Percentiles rank a stretch among this genome's conserved stretches.
Conservation (phyloP, 2,888 invertebrate species). For the Pollenia griseotomentosa region DNA sequence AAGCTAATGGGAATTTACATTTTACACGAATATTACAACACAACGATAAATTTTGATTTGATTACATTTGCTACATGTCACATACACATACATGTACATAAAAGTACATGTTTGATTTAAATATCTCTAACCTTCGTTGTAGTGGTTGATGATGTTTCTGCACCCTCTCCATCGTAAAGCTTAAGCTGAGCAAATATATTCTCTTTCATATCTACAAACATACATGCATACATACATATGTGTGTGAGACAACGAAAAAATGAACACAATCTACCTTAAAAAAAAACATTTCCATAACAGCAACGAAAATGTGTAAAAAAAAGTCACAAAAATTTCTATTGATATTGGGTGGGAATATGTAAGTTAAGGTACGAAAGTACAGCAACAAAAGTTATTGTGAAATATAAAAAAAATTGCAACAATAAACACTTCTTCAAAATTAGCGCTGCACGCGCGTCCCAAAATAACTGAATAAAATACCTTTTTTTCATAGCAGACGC, state of each 20-base stretch:
- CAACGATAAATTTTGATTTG: constrained; percentile 70
- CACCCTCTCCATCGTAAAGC: neutral
- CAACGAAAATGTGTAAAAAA: constrained; percentile 1
- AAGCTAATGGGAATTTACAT: constrained; percentile 66
- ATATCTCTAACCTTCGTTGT: constrained; percentile 27
- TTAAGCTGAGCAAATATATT: constrained; percentile 41
- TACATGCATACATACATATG: neutral
- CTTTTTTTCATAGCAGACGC: too few species aligned
- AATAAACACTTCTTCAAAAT: too few species aligned
- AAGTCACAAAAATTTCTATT: constrained; percentile 5
- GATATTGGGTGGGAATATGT: constrained; percentile 45
- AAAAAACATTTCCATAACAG: constrained; percentile 16
- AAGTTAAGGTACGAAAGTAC: too few species aligned
- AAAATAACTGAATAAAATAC: too few species aligned
- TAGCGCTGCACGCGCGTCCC: too few species aligned
- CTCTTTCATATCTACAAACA: too few species aligned
- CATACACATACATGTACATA: neutral
- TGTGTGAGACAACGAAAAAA: neutral
- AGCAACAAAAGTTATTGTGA: too few species aligned
- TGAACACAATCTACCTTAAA: constrained; percentile 20
- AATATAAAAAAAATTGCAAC: too few species aligned
- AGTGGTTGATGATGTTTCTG: neutral
- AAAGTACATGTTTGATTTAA: constrained; percentile 41
- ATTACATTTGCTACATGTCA: constrained; percentile 55
- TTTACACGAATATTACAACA: constrained; percentile 67